Base-by-base conservation (phyloP, 2,797 vertebrate genomes). In the Chelmon rostratus region DNA sequence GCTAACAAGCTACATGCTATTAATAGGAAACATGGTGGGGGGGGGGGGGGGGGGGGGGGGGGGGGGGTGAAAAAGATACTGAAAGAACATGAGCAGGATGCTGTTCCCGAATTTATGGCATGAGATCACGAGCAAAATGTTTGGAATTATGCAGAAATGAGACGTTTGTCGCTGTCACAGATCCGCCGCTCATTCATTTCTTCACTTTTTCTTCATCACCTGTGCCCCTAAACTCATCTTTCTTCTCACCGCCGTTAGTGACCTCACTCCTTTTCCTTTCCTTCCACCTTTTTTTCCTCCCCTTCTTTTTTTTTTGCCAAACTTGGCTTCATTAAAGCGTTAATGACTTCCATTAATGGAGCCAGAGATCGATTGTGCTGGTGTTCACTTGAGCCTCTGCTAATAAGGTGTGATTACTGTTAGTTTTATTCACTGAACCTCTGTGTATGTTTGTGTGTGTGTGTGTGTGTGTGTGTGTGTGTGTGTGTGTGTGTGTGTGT, bases 291-390 rank as follows among this genome's bases (percentile, higher is more conserved):
- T 56, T 25, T 21, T 40, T 2, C 19, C 37, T 50, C 42, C 8
- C 47, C 72, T 67, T 63, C 31, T 37, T 6, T 44, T 49, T 33
- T 76, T 88, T 67, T 83, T 64, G 80, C 87, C 76, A 74, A 92
- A 91, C 91, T 88, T 71, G 52, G 87, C 93, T 90, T 94, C 89
- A 93, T 95, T 95, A 94, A 91, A 95, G 89, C 77, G 23, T 89
- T 93, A 94, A 95, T 89, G 89, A 91, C 82, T 85, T 83, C 79
- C 91, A 91, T 91, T 94, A 94, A 88, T 82, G 79, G 86, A 87
- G 59, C 88, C 70, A 8, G 40, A n/a, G 81, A 94, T 95, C 91
- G 81, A 95, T 95, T 49, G 73, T 63, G 88, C 50, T 83, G 82
- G 81, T 70, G 74, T 89, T 86, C 73, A 83, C 82, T 73, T 16